Evolutionary conservation across 2,113 vertebrate species (phyloP).

Genomic region (Ivindomyrus marchei): DNA sequence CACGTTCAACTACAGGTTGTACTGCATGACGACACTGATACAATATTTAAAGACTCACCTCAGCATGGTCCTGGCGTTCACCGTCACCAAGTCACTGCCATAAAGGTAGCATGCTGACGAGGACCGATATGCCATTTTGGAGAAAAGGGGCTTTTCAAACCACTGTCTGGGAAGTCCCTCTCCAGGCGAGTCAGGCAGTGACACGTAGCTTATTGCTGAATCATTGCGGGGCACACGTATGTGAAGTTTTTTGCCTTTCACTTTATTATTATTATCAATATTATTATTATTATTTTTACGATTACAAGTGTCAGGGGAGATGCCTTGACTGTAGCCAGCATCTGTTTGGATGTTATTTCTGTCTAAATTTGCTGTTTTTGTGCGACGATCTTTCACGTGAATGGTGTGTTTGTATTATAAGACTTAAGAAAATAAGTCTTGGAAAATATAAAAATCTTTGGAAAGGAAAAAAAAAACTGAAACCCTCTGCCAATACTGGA

Average conservation of each 20-base stretch:
- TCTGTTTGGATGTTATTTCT: conserved; percentile 7
- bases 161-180: neutral
- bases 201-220: neutral
- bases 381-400: neutral
- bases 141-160: neutral
- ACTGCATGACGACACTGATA: neutral
- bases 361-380: conserved; percentile 19
- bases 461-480: neutral
- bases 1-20: neutral
- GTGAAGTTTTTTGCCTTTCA: neutral
- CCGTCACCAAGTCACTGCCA: neutral
- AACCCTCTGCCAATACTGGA: conserved; percentile 18
- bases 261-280: neutral
- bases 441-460: neutral
- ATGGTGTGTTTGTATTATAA: conserved; percentile 17
- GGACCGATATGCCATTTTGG: neutral
- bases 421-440: conserved; percentile 6
- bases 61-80: neutral
- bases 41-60: neutral
- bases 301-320: conserved; percentile 7
- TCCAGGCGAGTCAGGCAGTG: neutral
- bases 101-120: neutral
- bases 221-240: neutral
- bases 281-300: neutral
- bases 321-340: conserved; percentile 14